Base-by-base conservation (phyloP, 2,888 invertebrate genomes). In the Lasioglossum calceatum region DNA sequence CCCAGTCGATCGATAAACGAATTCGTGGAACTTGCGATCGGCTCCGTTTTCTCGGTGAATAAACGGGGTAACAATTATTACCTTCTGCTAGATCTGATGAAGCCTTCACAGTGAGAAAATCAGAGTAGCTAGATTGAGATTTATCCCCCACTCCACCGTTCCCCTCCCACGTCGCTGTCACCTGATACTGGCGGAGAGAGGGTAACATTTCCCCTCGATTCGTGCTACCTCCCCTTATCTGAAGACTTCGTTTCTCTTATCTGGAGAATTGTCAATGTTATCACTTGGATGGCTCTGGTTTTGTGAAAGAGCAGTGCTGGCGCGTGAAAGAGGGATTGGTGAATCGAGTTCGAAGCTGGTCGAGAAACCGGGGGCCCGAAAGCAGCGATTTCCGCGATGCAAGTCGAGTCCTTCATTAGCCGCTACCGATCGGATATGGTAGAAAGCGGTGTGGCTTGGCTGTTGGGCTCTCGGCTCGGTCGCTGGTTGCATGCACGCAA, bases 381-480 rank as follows among this genome's bases (percentile, higher is more conserved):
- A 77, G 80, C 77, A 67, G 74, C 77, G 71, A 85, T 87, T 86
- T 82, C 80, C 81, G 84, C 82, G 90, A 79, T 85, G 89, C 86
- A 79, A 85, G 85, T 81, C 86, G 91, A 85, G 79, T 90, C 87
- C 87, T 91, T 91, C 88, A 90, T 93, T 92, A 91, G 90, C 84
- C 91, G 91, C 92, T 93, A 91, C 91, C 91, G 91, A 92, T 90
- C 76, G 78, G 67, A 61, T 67, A 67, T 39, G 88, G 89, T 71
- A 64, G 86, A 85, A 81, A 79, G 85, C 77, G 84, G 75, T 32
- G 61, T 64, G 50, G 50, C 8, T 54, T 23, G 54, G 54, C 54
- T 54, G 19, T 54, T 54, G 2, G 50, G 54, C 54, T 23, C 54
- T 54, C 23, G 54, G 50, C 50, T 54, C 50, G 50, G 54, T 1